A percentile compares a stretch with the other conserved stretches of the same genome.
Evolutionary conservation across 1,140 invertebrate species (phyloP).

Genomic region (Oppia nitens): DNA sequence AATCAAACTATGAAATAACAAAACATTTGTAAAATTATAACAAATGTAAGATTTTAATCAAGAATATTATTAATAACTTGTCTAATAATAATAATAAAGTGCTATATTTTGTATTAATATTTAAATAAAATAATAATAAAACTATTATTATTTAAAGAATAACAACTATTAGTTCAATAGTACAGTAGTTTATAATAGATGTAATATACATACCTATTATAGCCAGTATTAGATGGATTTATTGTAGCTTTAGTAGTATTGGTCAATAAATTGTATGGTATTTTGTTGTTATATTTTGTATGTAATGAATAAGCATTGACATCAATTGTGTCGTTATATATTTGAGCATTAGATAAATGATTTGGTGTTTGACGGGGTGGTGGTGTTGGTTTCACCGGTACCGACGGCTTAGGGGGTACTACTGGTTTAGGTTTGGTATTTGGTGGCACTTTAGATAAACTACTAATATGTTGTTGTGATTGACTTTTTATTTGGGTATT

Average conservation of each 20-base stretch:
- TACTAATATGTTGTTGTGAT: neutral
- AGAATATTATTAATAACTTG: too few relatives aligned
- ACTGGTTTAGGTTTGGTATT: slow-evolving; percentile 13
- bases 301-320: too few relatives aligned
- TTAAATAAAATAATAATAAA: too few relatives aligned
- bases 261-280: neutral
- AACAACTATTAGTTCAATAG: too few relatives aligned
- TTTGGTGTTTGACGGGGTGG: neutral
- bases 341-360: neutral
- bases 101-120: too few relatives aligned
- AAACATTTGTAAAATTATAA: too few relatives aligned
- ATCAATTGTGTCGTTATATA: neutral
- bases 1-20: too few relatives aligned
- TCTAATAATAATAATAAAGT: too few relatives aligned
- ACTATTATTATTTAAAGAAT: too few relatives aligned
- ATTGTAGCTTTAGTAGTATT: neutral
- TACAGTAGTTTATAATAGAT: too few relatives aligned
- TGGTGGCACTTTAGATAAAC: neutral
- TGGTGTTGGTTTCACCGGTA: slow-evolving; percentile 18
- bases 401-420: slow-evolving; percentile 19
- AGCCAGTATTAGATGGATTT: neutral
- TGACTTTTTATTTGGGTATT: neutral
- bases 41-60: too few relatives aligned
- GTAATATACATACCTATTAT: neutral
- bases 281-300: too few relatives aligned